These are phyloP conservation scores for Eriosoma lanigerum DNA, from an alignment of 1,140 invertebrate genomes.

Conservation along the genomic window DNA sequence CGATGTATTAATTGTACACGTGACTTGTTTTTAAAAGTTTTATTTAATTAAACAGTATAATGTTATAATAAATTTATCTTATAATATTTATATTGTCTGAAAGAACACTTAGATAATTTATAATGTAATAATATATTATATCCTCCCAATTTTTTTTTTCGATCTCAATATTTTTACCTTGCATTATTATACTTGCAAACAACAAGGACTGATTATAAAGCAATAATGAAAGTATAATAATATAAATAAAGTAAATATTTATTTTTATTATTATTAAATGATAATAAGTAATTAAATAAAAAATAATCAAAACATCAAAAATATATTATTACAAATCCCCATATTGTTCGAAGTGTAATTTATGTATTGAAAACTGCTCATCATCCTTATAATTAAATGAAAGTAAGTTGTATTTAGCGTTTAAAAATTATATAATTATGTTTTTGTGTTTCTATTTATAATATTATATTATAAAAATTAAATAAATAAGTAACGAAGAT, in stretches of 20 bases:
- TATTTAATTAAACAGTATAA: constrained; percentile 26
- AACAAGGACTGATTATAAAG: constrained; percentile 51
- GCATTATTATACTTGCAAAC: constrained; percentile 51
- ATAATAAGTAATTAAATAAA: constrained; percentile 28
- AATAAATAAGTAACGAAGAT: constrained; percentile 42
- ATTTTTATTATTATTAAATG: constrained; percentile 35
- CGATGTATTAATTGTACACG: constrained; percentile 5
- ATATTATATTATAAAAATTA: constrained; percentile 38
- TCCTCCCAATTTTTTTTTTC: constrained; percentile 37
- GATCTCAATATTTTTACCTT: constrained; percentile 50
- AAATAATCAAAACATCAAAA: constrained; percentile 40
- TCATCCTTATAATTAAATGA: constrained; percentile 49
- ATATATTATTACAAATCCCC: constrained; percentile 18
- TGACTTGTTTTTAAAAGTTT: neutral
- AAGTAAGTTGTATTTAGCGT: constrained; percentile 49
- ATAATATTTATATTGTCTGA: constrained; percentile 31
- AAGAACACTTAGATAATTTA: neutral
- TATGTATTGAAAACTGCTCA: constrained; percentile 50
- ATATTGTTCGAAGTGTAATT: constrained; percentile 49
- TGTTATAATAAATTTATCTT: constrained; percentile 9
- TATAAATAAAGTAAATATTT: constrained; percentile 48
- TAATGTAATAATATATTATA: constrained; percentile 20
- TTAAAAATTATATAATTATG: constrained; percentile 52
- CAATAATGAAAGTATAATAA: constrained; percentile 51
- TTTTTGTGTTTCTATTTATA: constrained; percentile 52